phyloP scores from a whole-genome alignment of 2,113 vertebrate genomes.

The Salvelinus namaycush region DNA sequence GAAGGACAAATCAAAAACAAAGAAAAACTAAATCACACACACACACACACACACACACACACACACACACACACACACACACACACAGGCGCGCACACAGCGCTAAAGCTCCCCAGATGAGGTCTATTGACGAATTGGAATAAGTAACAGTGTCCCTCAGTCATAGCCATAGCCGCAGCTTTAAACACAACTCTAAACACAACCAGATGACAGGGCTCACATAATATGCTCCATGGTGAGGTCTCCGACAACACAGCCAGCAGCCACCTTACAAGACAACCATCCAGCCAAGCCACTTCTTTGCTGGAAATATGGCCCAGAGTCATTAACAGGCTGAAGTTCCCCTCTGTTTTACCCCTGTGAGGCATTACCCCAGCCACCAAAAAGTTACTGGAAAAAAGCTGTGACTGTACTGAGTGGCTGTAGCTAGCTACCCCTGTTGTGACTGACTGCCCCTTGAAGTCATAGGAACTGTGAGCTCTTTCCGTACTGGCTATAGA shows the following conservation, averaged over 20 bases:
- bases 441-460: too few relatives aligned
- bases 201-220: slow-evolving; percentile 59
- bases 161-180: slow-evolving; percentile 62
- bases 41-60: too few relatives aligned
- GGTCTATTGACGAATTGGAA: slow-evolving; percentile 44
- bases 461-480: too few relatives aligned
- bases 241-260: slow-evolving; percentile 27
- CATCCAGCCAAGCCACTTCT: not conserved
- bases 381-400: too few relatives aligned
- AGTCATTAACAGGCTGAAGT: not conserved
- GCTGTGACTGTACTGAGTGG: too few relatives aligned
- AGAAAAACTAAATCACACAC: too few relatives aligned
- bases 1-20: too few relatives aligned
- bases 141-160: slow-evolving; percentile 45
- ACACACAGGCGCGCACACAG: too few relatives aligned
- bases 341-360: too few relatives aligned
- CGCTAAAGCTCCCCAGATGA: slow-evolving; percentile 39
- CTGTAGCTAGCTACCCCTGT: too few relatives aligned
- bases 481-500: not conserved
- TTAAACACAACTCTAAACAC: slow-evolving; percentile 51
- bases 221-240: slow-evolving; percentile 26
- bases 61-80: too few relatives aligned
- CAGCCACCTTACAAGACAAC: not conserved
- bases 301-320: not conserved
- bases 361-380: too few relatives aligned